Evolutionary conservation across 2,888 invertebrate genomes (phyloP), one percentile per base, ranked within the genome.

Genomic region (Ophioninae sp.): DNA sequence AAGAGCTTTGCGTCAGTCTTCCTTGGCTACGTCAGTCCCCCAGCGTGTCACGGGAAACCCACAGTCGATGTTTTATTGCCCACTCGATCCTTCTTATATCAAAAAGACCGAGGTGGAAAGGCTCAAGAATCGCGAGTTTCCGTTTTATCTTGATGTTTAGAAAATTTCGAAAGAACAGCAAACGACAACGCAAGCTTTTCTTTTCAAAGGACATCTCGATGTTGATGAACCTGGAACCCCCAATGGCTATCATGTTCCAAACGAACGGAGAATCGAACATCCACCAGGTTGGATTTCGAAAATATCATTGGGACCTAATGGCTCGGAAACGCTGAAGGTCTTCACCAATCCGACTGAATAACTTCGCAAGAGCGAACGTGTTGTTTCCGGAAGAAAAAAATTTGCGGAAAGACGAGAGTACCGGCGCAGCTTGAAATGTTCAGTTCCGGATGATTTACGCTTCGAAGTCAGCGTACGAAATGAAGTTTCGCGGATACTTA

Each of bases 81-180:
- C 87, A 86, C 88, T 90, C 88, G 88, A 90, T 90, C 87, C 88
- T 90, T 89, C 88, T 89, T 90, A 88, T 86, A 88, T 86, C 85
- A 85, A 30, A 3, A 30, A 30, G 30, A 30, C 30, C 30, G 30
- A 30, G 30, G 30, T 30, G 30, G 30, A 30, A 3, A 30, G 30
- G 3, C 30, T 30, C 30, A 69, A 30, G 56, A 22, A 39, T 22
- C 44, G 22, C 73, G 44, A 56, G 75, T 87, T 87, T 87, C 88
- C 87, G 87, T 86, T 89, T 88, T 89, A 88, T 90, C 88, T 87
- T 87, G 88, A 90, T 89, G 86, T 85, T 87, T 88, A 86, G 85
- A 83, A 88, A 88, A 90, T 89, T 89, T 88, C 87, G 85, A 87
- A n/a, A n/a, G n/a, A n/a, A n/a, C n/a, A n/a, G 87, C 83, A 87